Percentiles rank a stretch among this genome's conserved stretches.
phyloP scores from a whole-genome alignment of 2,797 vertebrate genomes.

The Halcyon badia region DNA sequence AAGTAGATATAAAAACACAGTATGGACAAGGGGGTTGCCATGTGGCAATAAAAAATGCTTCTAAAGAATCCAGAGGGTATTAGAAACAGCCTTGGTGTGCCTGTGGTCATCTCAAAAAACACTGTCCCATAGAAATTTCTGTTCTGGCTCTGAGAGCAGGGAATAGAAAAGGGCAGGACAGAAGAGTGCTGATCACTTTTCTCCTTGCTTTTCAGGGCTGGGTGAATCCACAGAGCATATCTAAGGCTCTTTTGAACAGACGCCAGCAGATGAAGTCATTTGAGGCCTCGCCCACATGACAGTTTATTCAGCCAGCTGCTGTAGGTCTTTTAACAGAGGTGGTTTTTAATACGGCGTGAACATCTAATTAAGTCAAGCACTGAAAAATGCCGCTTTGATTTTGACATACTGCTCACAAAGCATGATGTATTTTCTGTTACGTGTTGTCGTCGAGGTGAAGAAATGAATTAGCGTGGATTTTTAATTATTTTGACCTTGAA shows the following conservation, averaged over 20 bases:
- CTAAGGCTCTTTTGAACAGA: constrained; percentile 20
- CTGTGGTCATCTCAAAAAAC: neutral
- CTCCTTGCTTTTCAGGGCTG: neutral
- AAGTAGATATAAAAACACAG: neutral
- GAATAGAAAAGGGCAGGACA: neutral
- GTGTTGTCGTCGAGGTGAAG: neutral
- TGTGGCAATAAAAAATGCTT: neutral
- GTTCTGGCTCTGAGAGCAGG: neutral
- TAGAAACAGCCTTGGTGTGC: neutral
- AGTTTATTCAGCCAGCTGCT: constrained; percentile 8
- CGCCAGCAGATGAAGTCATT: constrained; percentile 27
- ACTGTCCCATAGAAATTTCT: neutral
- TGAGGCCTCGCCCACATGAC: constrained; percentile 22
- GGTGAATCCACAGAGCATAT: neutral
- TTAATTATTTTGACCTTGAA: neutral
- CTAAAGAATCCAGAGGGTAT: neutral
- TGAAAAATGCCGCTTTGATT: neutral
- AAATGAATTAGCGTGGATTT: neutral
- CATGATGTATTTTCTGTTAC: neutral
- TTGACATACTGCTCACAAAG: neutral
- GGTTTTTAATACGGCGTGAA: neutral
- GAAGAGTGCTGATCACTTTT: neutral
- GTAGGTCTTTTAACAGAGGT: constrained; percentile 11
- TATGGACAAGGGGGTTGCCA: neutral
- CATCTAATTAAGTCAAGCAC: neutral